A percentile compares a stretch with the other conserved stretches of the same genome.
Evolutionary conservation across 2,797 vertebrate genomes (phyloP).

Genomic region (Pseudomugil tenellus): DNA sequence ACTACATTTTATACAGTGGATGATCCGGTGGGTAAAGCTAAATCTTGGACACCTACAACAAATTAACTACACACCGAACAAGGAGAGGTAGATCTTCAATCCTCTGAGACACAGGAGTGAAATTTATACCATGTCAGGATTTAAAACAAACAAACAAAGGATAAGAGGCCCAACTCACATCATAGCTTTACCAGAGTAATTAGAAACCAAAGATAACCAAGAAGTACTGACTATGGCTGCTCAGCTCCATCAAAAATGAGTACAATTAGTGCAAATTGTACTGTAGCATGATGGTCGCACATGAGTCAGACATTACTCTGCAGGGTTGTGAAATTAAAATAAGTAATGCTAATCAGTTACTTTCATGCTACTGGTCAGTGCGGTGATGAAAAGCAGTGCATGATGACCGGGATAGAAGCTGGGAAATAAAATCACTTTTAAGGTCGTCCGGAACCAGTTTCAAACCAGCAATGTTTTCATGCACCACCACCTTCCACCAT

Average conservation of each 20-base stretch:
- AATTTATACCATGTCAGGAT: not conserved
- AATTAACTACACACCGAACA: slow-evolving; percentile 1
- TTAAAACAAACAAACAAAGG: not conserved
- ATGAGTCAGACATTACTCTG: not conserved
- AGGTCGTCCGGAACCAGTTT: not conserved
- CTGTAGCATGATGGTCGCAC: not conserved
- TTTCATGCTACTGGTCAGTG: not conserved
- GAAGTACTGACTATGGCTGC: not conserved
- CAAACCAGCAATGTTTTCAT: not conserved
- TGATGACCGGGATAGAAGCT: not conserved
- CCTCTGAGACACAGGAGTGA: not conserved
- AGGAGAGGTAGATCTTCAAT: not conserved
- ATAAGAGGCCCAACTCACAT: not conserved
- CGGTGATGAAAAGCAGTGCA: not conserved
- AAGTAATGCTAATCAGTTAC: not conserved
- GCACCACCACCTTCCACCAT: not conserved
- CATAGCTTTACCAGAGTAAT: not conserved
- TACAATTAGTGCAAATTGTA: not conserved
- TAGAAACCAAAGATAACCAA: not conserved
- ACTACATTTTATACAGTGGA: not conserved
- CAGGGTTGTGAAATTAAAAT: no score
- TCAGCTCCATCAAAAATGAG: not conserved
- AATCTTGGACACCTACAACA: not conserved
- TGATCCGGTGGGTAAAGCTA: not conserved
- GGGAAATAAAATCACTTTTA: not conserved